Evolutionary conservation across 2,797 vertebrate species (phyloP), one percentile per base, ranked within the genome.

Genomic region (Tadarida brasiliensis): DNA sequence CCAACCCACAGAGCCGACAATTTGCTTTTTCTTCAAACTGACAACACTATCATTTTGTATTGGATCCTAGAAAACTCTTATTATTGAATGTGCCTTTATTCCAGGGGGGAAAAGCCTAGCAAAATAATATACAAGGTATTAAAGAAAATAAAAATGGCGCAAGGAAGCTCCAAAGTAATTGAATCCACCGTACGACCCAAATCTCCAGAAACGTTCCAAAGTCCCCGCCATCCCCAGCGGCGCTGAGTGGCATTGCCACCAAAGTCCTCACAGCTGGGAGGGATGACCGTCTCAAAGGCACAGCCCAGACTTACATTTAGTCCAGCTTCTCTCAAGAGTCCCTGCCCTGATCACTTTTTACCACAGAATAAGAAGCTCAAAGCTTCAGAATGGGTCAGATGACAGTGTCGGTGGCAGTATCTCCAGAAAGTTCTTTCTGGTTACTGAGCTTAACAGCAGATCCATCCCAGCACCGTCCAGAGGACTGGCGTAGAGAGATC

Each of bases 1-100:
- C 94, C 96, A 96, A 94, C 65, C 84, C 94, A 96, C 92, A 71
- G 56, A 92, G 84, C 87, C 94, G 92, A 97, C 96, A 96, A 96
- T 97, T 94, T 94, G 96, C 85, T 97, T 97, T 90, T 95, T 93
- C 96, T 87, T 95, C 96, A 95, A 95, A 91, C 93, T 84, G 96
- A 97, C 96, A 97, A 92, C 44, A 73, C 85, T 87, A 96, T 92
- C 94, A 94, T 89, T 96, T 87, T 94, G 83, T 96, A 96, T 30
- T 86, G 63, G 93, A 87, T 96, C 59, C 84, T 30, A 81, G 73
- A 96, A 78, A 96, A 95, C 84, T 97, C 61, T 49, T 88, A 87
- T 94, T 92, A 97, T 57, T 56, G 70, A 94, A 94, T 59, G 65
- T 83, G 82, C 81, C 94, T 97, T 97, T 96, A 97, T 90, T 94